A percentile compares a stretch with the other conserved stretches of the same genome.
Conservation (phyloP, 92 coral and sea anemone genomes). For the Epizoanthus fatuus region DNA sequence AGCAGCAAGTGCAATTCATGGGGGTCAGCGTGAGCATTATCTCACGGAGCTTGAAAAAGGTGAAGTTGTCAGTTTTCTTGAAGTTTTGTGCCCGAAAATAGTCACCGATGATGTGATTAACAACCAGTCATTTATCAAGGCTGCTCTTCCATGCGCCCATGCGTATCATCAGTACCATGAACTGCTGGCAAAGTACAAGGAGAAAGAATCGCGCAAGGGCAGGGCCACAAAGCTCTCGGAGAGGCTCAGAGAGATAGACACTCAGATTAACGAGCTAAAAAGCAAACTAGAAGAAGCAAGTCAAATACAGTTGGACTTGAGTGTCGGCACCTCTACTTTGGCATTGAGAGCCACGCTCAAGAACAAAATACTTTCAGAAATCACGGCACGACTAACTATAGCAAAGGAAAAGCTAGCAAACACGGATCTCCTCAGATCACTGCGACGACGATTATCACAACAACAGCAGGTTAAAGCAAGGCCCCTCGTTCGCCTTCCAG, state of each 20-base stretch:
- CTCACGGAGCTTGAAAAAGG: background rate
- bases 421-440: slow-evolving; percentile 18
- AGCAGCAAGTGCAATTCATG: background rate
- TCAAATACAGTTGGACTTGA: slow-evolving; percentile 24
- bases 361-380: slow-evolving; percentile 26
- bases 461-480: slow-evolving; percentile 38
- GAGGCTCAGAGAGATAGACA: slow-evolving; percentile 34
- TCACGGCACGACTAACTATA: slow-evolving; percentile 24
- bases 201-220: slow-evolving; percentile 26
- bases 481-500: slow-evolving; percentile 38
- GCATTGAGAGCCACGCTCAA: slow-evolving; percentile 31
- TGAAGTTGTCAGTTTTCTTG: slow-evolving; percentile 14
- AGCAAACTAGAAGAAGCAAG: slow-evolving; percentile 35
- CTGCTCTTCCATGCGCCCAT: slow-evolving; percentile 32
- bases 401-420: slow-evolving; percentile 24
- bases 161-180: slow-evolving; percentile 27
- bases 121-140: slow-evolving; percentile 22
- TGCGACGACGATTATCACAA: slow-evolving; percentile 12
- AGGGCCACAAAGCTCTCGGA: slow-evolving; percentile 43
- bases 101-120: slow-evolving; percentile 40
- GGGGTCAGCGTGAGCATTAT: too few relatives aligned
- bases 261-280: slow-evolving; percentile 21
- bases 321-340: slow-evolving; percentile 31
- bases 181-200: slow-evolving; percentile 26
- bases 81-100: slow-evolving; percentile 18